phyloP scores from a whole-genome alignment of 2,888 invertebrate species.

The Escarpia spicata region DNA sequence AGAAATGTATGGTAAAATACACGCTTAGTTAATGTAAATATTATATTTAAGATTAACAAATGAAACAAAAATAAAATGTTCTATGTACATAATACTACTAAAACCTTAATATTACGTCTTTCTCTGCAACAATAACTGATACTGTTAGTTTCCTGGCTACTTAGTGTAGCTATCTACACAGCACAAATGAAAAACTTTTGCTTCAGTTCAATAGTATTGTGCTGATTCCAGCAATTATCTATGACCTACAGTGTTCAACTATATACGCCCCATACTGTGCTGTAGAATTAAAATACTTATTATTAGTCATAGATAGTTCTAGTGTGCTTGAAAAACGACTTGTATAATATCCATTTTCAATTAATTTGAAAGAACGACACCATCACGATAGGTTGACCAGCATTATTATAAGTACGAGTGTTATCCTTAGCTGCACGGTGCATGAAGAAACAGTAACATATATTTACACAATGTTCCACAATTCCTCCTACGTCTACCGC shows the following conservation, averaged over 20 bases:
- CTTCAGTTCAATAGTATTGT: background rate
- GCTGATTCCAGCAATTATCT: background rate
- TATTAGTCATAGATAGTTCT: background rate
- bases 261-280: background rate
- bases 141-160: background rate
- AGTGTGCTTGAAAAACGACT: background rate
- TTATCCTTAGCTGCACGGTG: too few species aligned
- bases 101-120: background rate
- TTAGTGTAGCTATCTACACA: too few species aligned
- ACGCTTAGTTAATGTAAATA: background rate
- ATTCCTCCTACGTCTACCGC: background rate
- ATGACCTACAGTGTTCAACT: background rate
- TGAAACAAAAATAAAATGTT: background rate
- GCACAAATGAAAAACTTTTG: background rate
- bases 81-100: background rate
- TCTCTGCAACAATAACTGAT: background rate
- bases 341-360: background rate
- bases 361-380: background rate
- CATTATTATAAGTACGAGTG: too few species aligned
- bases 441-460: background rate
- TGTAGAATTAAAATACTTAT: background rate
- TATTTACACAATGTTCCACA: background rate
- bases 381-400: too few species aligned
- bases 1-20: background rate
- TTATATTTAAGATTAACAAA: background rate